Percentiles rank a stretch among this genome's conserved stretches.
Conservation (phyloP, 2,113 vertebrate genomes). For the Xiphorhynchus elegans region DNA sequence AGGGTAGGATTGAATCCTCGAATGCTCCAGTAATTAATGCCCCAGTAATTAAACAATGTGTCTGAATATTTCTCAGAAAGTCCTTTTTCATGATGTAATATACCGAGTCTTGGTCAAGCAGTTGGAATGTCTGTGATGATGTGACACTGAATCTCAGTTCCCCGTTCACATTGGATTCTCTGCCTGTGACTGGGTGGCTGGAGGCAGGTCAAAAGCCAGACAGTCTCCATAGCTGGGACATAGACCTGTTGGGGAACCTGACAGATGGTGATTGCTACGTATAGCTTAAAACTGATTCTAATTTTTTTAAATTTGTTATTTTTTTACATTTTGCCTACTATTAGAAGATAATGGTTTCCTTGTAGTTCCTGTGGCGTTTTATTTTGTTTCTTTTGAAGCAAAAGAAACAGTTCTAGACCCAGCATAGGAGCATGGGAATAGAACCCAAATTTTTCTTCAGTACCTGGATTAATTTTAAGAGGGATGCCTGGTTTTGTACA, state of each 20-base stretch:
- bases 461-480: not conserved
- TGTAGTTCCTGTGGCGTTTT: not conserved
- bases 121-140: not conserved
- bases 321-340: not conserved
- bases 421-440: not conserved
- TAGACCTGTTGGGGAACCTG: not conserved
- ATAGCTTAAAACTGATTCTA: not conserved
- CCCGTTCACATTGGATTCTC: not conserved
- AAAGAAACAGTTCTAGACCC: not conserved
- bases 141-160: not conserved
- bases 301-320: fast-evolving
- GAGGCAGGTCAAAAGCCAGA: not conserved
- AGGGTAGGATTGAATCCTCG: not conserved
- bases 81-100: not conserved
- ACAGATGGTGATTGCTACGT: not conserved
- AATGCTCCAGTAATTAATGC: not conserved
- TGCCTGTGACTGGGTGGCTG: not conserved
- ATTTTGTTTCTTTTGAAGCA: not conserved
- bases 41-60: not conserved
- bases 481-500: not conserved
- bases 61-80: not conserved
- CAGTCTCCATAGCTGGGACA: not conserved
- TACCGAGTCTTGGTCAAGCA: not conserved
- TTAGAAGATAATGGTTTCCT: not conserved
- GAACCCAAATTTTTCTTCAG: not conserved